These are phyloP conservation scores for Listronotus bonariensis DNA, from an alignment of 1,140 invertebrate genomes.

Conservation along the genomic window DNA sequence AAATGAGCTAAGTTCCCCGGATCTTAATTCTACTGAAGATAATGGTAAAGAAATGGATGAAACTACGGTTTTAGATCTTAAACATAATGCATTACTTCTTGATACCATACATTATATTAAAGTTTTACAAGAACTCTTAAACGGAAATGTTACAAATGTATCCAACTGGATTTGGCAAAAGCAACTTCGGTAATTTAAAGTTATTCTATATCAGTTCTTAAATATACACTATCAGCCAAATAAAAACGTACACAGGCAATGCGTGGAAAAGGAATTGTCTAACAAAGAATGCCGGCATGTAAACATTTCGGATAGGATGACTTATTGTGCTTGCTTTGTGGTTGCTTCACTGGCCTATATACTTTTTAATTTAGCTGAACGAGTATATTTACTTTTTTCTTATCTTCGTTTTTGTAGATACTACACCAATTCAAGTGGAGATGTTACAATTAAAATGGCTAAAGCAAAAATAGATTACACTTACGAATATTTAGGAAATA, in stretches of 20 bases:
- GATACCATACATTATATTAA: constrained; percentile 91
- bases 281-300: background rate
- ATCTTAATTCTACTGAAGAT: constrained; percentile 53
- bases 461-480: constrained; percentile 93
- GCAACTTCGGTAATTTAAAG: constrained; percentile 76
- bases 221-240: background rate
- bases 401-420: constrained; percentile 56
- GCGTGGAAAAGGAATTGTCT: no score
- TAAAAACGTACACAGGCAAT: no score
- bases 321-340: no score
- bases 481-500: constrained; percentile 96
- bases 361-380: no score
- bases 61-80: constrained; percentile 60
- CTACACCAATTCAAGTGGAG: constrained; percentile 61
- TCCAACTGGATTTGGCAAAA: constrained; percentile 93
- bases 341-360: no score
- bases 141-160: constrained; percentile 65
- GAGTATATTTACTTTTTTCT: background rate
- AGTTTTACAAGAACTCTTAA: constrained; percentile 78
- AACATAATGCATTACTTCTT: constrained; percentile 78
- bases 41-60: constrained; percentile 37
- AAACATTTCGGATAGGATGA: no score
- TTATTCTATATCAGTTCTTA: no score
- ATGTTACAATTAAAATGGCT: constrained; percentile 74
- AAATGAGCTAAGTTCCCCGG: constrained; percentile 66